These are phyloP conservation scores for Pionites leucogaster DNA, from an alignment of 2,113 vertebrate genomes.

Conservation along the genomic window DNA sequence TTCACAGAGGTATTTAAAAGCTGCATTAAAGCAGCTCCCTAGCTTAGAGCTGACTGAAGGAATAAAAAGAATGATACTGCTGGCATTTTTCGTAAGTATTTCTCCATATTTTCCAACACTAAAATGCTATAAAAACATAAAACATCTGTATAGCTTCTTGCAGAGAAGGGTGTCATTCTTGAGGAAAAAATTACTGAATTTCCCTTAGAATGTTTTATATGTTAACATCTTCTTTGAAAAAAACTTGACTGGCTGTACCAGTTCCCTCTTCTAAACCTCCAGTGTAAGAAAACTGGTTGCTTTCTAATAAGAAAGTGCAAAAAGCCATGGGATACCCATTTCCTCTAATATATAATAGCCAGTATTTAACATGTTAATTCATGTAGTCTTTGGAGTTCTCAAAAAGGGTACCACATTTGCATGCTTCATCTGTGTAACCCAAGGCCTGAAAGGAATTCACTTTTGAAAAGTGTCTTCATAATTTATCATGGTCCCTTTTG, in stretches of 20 bases:
- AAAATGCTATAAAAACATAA: background rate
- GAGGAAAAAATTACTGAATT: background rate
- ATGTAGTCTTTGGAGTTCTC: background rate
- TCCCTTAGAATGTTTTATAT: background rate
- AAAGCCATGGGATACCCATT: background rate
- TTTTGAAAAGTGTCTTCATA: background rate
- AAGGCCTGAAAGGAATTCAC: background rate
- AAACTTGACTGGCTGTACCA: background rate
- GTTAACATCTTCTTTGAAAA: background rate
- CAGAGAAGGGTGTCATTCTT: background rate
- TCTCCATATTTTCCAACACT: constrained; percentile 2
- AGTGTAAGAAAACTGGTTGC: background rate
- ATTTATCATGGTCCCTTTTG: background rate
- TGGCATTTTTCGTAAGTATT: background rate
- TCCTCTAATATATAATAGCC: background rate
- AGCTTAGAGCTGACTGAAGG: background rate
- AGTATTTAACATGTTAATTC: background rate
- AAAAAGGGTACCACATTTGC: background rate
- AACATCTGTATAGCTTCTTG: background rate
- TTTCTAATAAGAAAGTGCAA: background rate
- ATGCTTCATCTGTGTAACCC: background rate
- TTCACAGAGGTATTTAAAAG: background rate
- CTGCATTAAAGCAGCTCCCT: background rate
- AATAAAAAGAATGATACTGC: background rate
- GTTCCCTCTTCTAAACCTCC: background rate